phyloP scores from a whole-genome alignment of 2,797 vertebrate genomes.

The Acomys russatus region DNA sequence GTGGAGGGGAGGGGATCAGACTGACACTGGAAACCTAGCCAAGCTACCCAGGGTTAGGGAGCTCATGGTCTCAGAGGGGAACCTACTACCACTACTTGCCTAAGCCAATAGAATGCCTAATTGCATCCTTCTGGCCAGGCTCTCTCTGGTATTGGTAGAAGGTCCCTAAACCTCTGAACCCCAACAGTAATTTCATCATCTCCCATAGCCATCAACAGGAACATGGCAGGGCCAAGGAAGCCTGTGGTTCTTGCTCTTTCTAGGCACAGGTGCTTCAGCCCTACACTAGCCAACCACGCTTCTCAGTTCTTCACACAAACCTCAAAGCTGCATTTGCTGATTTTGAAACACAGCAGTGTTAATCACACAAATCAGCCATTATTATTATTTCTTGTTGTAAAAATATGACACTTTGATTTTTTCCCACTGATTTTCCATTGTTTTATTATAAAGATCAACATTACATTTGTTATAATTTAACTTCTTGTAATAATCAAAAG shows the following conservation, averaged over 20 bases:
- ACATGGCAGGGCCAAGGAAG: neutral
- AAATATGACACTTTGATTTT: constrained; percentile 61
- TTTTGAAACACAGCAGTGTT: neutral
- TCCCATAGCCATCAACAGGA: neutral
- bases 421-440: constrained; percentile 88
- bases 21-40: neutral
- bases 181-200: no score
- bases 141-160: no score
- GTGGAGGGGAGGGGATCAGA: neutral
- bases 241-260: neutral
- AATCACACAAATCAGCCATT: constrained; percentile 45
- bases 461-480: constrained; percentile 96
- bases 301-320: neutral
- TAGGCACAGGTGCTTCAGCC: neutral
- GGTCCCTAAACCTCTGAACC: no score
- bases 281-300: neutral
- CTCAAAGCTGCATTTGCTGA: neutral
- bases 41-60: neutral
- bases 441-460: constrained; percentile 99
- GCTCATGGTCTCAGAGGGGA: neutral
- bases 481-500: constrained; percentile 94
- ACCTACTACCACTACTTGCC: no score
- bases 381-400: constrained; percentile 49
- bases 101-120: neutral
- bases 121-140: no score